These are phyloP conservation scores for Coreius guichenoti DNA, from an alignment of 2,797 vertebrate genomes.

Conservation along the genomic window DNA sequence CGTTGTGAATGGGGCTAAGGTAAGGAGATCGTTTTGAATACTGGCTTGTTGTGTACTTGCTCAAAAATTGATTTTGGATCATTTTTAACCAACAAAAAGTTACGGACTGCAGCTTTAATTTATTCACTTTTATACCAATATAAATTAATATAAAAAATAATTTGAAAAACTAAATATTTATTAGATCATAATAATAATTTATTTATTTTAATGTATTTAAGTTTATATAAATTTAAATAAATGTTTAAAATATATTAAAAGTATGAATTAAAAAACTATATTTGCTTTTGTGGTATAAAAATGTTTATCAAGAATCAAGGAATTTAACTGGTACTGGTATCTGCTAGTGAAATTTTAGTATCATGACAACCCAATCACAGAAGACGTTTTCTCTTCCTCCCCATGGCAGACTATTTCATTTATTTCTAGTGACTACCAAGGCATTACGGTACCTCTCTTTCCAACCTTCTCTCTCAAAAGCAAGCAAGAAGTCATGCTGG, in stretches of 20 bases:
- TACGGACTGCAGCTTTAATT: too few species aligned
- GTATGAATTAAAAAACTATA: not conserved
- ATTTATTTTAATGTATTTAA: too few species aligned
- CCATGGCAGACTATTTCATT: not conserved
- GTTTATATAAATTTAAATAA: too few species aligned
- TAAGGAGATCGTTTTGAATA: too few species aligned
- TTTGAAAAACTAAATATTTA: too few species aligned
- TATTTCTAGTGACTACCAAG: not conserved
- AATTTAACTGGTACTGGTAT: not conserved
- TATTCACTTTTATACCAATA: too few species aligned
- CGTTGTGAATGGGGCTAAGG: too few species aligned
- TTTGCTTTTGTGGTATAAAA: not conserved
- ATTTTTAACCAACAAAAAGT: too few species aligned
- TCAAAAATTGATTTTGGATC: too few species aligned
- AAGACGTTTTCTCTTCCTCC: not conserved
- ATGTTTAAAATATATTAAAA: not conserved
- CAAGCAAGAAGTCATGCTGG: slow-evolving; percentile 14
- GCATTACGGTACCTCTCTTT: not conserved
- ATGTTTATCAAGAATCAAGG: not conserved
- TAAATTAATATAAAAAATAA: too few species aligned
- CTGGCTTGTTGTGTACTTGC: too few species aligned
- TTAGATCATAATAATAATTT: too few species aligned
- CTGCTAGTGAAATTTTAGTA: not conserved
- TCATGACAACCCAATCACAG: not conserved
- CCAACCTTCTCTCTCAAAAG: slow-evolving; percentile 1